Percentiles rank a stretch among this genome's conserved stretches.
These are phyloP conservation scores for Sturmia bella DNA, from an alignment of 2,888 invertebrate genomes.

Conservation along the genomic window DNA sequence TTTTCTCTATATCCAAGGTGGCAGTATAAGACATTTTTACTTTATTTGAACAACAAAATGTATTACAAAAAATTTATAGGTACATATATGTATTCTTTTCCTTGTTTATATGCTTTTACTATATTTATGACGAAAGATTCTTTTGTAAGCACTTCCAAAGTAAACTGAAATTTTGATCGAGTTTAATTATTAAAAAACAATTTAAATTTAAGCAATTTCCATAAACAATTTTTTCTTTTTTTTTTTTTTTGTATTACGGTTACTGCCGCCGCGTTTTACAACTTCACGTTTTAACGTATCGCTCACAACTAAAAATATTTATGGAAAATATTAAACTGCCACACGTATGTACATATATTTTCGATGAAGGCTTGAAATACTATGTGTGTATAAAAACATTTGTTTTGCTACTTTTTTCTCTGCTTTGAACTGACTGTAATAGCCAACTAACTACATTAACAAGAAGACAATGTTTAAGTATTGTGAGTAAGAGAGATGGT, in stretches of 20 bases:
- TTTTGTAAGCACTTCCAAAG: neutral
- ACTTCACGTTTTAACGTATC: slow-evolving; percentile 75
- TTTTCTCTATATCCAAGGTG: slow-evolving; percentile 71
- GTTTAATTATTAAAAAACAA: slow-evolving; percentile 23
- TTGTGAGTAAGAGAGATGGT: neutral
- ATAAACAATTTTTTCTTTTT: slow-evolving; percentile 13
- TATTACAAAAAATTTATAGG: neutral
- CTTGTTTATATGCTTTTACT: slow-evolving; percentile 3
- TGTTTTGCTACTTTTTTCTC: slow-evolving; percentile 41
- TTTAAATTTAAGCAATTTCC: neutral
- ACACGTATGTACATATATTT: too few relatives aligned
- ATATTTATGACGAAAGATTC: neutral
- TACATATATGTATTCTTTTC: slow-evolving; percentile 6
- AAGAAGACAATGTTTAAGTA: slow-evolving; percentile 1
- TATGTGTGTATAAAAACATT: slow-evolving; percentile 17
- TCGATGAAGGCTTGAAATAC: slow-evolving; percentile 26
- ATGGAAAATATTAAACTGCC: slow-evolving; percentile 17
- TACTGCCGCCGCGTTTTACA: slow-evolving; percentile 19
- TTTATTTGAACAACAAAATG: slow-evolving; percentile 15
- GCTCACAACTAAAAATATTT: slow-evolving; percentile 75
- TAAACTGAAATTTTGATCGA: neutral
- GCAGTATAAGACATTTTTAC: slow-evolving; percentile 66
- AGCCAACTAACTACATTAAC: slow-evolving; percentile 25
- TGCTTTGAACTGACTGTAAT: slow-evolving; percentile 4
- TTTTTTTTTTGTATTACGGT: slow-evolving; percentile 1